phyloP scores from a whole-genome alignment of 92 coral and sea anemone genomes.

The Virgularia gustaviana region DNA sequence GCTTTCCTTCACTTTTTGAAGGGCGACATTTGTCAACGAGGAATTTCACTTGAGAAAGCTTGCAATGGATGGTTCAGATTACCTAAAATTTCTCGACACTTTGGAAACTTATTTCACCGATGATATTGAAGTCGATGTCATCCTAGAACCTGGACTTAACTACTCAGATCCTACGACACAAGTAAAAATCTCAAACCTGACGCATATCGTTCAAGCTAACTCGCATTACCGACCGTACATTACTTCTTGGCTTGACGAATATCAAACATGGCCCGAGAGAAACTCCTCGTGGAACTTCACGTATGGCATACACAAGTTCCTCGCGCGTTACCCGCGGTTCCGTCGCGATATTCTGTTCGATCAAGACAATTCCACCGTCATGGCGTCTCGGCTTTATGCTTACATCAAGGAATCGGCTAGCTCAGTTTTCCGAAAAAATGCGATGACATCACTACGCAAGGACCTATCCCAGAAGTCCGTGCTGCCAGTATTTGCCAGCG shows the following conservation, averaged over 20 bases:
- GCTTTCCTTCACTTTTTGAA: constrained; percentile 39
- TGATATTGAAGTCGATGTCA: constrained; percentile 57
- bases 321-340: constrained; percentile 35
- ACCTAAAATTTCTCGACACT: constrained; percentile 50
- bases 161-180: constrained; percentile 51
- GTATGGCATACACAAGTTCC: too few relatives aligned
- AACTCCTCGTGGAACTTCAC: too few relatives aligned
- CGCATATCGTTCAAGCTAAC: constrained; percentile 54
- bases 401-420: constrained; percentile 53
- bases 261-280: constrained; percentile 20
- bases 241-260: constrained; percentile 63
- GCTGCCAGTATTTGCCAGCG: constrained; percentile 59
- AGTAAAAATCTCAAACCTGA: constrained; percentile 44
- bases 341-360: constrained; percentile 58
- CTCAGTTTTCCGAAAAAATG: constrained; percentile 58
- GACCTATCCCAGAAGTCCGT: constrained; percentile 52
- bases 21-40: constrained; percentile 61
- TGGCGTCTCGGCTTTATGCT: constrained; percentile 70
- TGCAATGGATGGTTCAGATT: constrained; percentile 73
- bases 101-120: constrained; percentile 59
- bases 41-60: constrained; percentile 63
- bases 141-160: constrained; percentile 34
- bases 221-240: constrained; percentile 50
- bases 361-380: constrained; percentile 38
- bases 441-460: constrained; percentile 61